phyloP scores from a whole-genome alignment of 2,797 vertebrate species.

The Gallinago solitaria region DNA sequence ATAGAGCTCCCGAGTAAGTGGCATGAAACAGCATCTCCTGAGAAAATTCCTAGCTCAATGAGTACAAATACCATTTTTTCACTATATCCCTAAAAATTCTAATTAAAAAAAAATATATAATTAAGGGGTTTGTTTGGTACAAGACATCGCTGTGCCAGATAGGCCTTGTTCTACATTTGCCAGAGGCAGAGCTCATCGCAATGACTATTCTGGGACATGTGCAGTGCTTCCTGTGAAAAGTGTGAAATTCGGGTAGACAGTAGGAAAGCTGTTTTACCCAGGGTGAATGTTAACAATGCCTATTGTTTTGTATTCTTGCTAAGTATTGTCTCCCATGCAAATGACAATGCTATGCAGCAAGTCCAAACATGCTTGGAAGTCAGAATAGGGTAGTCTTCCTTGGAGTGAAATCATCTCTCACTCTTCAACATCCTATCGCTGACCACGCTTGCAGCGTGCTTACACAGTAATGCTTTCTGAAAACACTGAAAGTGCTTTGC shows the following conservation, averaged over 20 bases:
- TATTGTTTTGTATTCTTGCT: neutral
- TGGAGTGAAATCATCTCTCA: neutral
- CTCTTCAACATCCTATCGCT: neutral
- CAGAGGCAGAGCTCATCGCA: neutral
- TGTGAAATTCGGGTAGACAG: neutral
- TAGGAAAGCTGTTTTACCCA: neutral
- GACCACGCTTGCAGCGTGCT: neutral
- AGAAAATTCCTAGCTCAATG: neutral
- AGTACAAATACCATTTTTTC: neutral
- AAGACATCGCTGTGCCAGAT: neutral
- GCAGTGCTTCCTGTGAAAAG: neutral
- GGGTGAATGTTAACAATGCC: neutral
- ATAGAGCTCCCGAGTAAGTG: neutral
- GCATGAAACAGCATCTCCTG: neutral
- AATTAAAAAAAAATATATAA: neutral
- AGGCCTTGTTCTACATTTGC: neutral
- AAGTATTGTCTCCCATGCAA: neutral
- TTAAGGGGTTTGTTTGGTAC: neutral
- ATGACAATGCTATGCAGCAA: neutral
- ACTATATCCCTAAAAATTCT: neutral
- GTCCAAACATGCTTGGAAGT: neutral
- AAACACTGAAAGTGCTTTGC: neutral
- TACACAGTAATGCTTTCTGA: neutral
- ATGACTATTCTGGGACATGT: neutral
- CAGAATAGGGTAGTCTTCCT: neutral